Evolutionary conservation across 2,888 invertebrate species (phyloP).

Genomic region (Drosophila subquinaria): DNA sequence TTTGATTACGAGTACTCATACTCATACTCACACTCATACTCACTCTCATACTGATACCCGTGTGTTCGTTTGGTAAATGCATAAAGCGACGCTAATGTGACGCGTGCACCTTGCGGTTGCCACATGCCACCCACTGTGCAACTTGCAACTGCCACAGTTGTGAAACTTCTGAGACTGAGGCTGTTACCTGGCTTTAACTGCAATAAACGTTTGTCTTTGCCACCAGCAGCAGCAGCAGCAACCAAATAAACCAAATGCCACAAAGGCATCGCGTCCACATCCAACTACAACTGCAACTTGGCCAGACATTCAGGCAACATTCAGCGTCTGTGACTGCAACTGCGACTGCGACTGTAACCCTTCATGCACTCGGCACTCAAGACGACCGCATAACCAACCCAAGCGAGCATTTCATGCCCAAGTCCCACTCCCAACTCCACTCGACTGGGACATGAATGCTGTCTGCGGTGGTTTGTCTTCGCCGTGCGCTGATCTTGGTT

Average conservation of each 20-base stretch:
- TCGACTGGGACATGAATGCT: slow-evolving; percentile 24
- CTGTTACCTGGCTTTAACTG: background rate
- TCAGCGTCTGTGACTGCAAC: slow-evolving; percentile 9
- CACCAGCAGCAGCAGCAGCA: slow-evolving; percentile 20
- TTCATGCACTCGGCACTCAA: slow-evolving; percentile 66
- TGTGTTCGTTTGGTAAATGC: slow-evolving; percentile 30
- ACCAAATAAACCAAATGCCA: slow-evolving; percentile 46
- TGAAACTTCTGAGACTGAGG: no score
- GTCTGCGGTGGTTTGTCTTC: slow-evolving; percentile 50
- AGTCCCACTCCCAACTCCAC: slow-evolving; percentile 8
- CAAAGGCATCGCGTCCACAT: slow-evolving; percentile 39
- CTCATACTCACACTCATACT: no score
- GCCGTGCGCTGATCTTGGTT: slow-evolving; percentile 38
- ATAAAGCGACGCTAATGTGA: slow-evolving; percentile 51
- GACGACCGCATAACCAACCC: slow-evolving; percentile 63
- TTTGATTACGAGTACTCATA: background rate
- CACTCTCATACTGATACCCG: no score
- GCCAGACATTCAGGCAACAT: slow-evolving; percentile 26
- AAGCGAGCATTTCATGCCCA: slow-evolving; percentile 56
- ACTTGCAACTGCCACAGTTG: background rate
- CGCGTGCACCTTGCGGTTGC: slow-evolving; percentile 64
- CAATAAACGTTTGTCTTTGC: slow-evolving; percentile 26
- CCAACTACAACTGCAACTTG: background rate
- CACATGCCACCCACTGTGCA: slow-evolving; percentile 38
- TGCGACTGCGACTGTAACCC: slow-evolving; percentile 30